Conservation (phyloP, 2,113 vertebrate genomes). For the Coryphaenoides rupestris region DNA sequence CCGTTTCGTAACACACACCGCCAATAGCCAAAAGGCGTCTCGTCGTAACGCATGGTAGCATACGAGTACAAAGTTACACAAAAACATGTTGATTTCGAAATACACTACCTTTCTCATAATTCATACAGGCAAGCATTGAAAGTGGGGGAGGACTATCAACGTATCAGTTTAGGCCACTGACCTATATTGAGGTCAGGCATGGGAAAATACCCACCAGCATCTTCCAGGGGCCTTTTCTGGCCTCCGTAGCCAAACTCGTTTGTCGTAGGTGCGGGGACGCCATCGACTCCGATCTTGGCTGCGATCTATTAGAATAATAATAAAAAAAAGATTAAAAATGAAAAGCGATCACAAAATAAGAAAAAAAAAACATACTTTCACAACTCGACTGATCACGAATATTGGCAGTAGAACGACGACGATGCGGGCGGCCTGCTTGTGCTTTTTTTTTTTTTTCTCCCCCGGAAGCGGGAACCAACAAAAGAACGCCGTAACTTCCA, state of each 20-base stretch:
- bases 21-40: too few relatives aligned
- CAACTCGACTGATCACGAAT: not conserved
- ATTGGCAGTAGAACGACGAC: not conserved
- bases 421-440: not conserved
- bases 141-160: slow-evolving; percentile 46
- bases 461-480: slow-evolving; percentile 48
- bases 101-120: slow-evolving; percentile 17
- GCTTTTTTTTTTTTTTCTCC: too few relatives aligned
- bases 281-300: slow-evolving; percentile 97
- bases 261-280: slow-evolving; percentile 78
- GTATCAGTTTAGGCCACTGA: slow-evolving; percentile 58
- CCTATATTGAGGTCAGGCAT: slow-evolving; percentile 73
- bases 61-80: too few relatives aligned
- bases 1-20: too few relatives aligned
- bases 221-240: slow-evolving; percentile 97
- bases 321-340: too few relatives aligned
- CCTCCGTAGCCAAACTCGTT: slow-evolving; percentile 94
- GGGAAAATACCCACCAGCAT: slow-evolving; percentile 89
- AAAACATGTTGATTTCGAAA: not conserved
- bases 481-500: slow-evolving; percentile 28
- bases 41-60: too few relatives aligned
- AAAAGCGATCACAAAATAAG: too few relatives aligned
- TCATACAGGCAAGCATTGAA: slow-evolving; percentile 47
- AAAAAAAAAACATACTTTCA: too few relatives aligned
- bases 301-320: slow-evolving; percentile 80